These are phyloP conservation scores for Ischnura elegans DNA, from an alignment of 2,888 invertebrate genomes.

Conservation along the genomic window DNA sequence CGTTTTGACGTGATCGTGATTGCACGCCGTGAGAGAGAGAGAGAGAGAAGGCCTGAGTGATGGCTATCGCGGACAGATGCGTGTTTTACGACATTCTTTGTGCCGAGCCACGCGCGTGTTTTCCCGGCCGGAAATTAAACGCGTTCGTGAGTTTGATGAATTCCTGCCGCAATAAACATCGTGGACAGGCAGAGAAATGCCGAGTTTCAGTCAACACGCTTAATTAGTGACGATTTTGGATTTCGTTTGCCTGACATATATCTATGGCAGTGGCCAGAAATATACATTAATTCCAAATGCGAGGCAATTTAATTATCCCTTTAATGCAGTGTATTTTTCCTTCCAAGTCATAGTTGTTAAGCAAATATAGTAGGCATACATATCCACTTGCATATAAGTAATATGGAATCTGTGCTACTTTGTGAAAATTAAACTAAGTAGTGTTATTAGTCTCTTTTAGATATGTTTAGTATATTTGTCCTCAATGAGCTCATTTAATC, in stretches of 20 bases:
- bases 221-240: background rate
- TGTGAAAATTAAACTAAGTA: too few species aligned
- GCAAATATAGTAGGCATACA: too few species aligned
- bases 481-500: too few species aligned
- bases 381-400: too few species aligned
- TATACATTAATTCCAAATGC: too few species aligned
- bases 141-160: background rate
- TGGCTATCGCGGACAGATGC: constrained; percentile 1
- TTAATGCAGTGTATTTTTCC: background rate
- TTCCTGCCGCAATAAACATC: background rate
- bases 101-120: background rate
- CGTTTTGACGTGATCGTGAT: background rate
- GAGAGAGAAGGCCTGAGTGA: background rate
- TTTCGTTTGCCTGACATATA: background rate
- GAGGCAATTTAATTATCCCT: too few species aligned
- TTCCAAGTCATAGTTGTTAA: too few species aligned
- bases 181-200: background rate
- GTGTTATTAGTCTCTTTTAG: too few species aligned
- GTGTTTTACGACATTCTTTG: background rate
- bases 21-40: too few species aligned
- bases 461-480: too few species aligned
- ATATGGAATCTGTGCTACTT: too few species aligned
- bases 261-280: too few species aligned
- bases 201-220: background rate
- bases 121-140: constrained; percentile 15